Conservation (phyloP, 1,140 invertebrate species). For the Ooceraea biroi region DNA sequence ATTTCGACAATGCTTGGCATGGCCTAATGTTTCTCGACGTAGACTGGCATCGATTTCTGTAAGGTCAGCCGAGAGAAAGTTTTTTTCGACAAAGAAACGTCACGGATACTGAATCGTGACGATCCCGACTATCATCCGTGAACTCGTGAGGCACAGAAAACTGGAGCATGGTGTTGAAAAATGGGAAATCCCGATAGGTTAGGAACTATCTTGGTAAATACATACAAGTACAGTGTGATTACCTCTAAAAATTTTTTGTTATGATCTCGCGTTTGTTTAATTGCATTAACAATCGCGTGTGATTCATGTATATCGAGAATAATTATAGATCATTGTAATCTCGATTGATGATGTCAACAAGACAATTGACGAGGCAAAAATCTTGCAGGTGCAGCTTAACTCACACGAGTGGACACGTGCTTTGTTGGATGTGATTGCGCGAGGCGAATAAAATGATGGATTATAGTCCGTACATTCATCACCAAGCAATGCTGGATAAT, state of each 20-base stretch:
- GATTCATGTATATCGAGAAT: not conserved
- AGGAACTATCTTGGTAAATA: conserved; percentile 27
- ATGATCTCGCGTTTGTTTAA: not conserved
- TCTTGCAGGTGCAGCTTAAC: conserved; percentile 3
- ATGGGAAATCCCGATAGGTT: conserved; percentile 53
- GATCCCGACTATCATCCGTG: not conserved
- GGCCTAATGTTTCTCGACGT: not conserved
- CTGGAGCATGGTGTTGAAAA: not conserved
- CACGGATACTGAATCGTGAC: not conserved
- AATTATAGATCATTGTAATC: not conserved
- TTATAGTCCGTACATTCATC: conserved; percentile 81
- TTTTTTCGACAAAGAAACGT: not conserved
- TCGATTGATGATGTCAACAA: not conserved
- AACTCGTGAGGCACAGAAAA: not conserved
- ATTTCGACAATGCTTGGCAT: not conserved
- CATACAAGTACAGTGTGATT: not conserved
- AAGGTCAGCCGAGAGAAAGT: not conserved
- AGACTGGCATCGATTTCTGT: conserved; percentile 32
- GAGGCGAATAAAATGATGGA: conserved; percentile 78
- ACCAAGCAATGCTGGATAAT: conserved; percentile 79
- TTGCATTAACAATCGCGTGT: not conserved
- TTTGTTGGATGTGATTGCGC: conserved; percentile 11
- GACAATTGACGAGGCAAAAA: not conserved
- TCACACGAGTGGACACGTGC: not conserved
- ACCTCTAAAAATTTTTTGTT: not conserved